phyloP scores from a whole-genome alignment of 2,113 vertebrate species.

The Oostethus manadensis region DNA sequence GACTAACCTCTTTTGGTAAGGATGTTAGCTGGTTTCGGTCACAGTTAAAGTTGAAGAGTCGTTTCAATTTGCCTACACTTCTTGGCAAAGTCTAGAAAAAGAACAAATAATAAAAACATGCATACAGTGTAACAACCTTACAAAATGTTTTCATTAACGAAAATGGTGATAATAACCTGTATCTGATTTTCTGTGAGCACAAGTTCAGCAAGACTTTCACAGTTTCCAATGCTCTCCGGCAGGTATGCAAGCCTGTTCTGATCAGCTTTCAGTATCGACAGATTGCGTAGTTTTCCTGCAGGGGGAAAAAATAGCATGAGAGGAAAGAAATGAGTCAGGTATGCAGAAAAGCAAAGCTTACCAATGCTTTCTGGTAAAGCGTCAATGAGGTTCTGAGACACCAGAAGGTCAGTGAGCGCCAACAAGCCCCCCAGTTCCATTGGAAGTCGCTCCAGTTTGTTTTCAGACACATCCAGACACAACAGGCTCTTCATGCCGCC shows the following conservation, averaged over 20 bases:
- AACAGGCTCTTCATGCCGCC: constrained; percentile 89
- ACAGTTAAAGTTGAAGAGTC: constrained; percentile 91
- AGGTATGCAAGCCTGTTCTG: constrained; percentile 88
- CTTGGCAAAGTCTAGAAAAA: constrained; percentile 80
- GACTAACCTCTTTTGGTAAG: constrained; percentile 87
- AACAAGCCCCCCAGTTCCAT: constrained; percentile 85
- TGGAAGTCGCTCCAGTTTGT: constrained; percentile 90
- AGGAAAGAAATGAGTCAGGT: not conserved
- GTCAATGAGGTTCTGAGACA: constrained; percentile 93
- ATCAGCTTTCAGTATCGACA: constrained; percentile 94
- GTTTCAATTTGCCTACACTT: constrained; percentile 92
- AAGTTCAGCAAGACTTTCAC: constrained; percentile 92
- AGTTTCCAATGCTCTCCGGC: constrained; percentile 89
- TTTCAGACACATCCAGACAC: constrained; percentile 96
- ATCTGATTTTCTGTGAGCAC: constrained; percentile 95
- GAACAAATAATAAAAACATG: not conserved
- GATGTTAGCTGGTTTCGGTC: constrained; percentile 89
- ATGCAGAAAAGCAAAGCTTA: constrained; percentile 45
- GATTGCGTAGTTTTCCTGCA: constrained; percentile 83
- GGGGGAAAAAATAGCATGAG: constrained; percentile 1
- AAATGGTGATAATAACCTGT: constrained; percentile 65
- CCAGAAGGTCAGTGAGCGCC: constrained; percentile 86
- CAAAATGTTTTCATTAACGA: not conserved
- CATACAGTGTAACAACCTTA: not conserved
- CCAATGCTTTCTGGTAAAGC: constrained; percentile 87